Evolutionary conservation across 2,113 vertebrate genomes (phyloP), one percentile per base, ranked within the genome.

Genomic region (Epinephelus fuscoguttatus): DNA sequence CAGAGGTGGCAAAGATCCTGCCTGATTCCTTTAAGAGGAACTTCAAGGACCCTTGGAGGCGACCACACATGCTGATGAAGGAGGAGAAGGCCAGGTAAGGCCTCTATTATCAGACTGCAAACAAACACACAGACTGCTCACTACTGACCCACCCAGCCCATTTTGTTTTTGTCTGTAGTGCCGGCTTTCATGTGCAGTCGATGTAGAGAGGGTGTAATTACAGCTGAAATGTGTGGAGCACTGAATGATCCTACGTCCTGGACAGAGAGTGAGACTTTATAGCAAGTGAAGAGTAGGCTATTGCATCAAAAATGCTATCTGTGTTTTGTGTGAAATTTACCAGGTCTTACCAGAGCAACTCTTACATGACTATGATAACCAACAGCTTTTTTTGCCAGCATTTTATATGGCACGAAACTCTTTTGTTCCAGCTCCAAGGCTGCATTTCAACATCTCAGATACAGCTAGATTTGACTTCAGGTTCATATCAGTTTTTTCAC

Each of bases 1-100:
- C 89, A 97, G 97, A 96, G 72, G 96, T 97, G 83, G 96, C 96
- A 87, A 97, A 95, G 91, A 95, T 97, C 69, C 59, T 97, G 70
- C 96, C 97, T 3, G 92, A 88, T 75, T 95, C 94, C 85, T 97
- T 96, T 92, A 96, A 96, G 92, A 93, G 90, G 93, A 96, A 95
- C 94, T 96, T 96, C 86, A 96, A 96, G 90, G 96, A 96, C 88
- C 95, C 95, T 14, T 96, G 96, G 97, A 91, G 86, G 74, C 94
- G 96, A 91, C 94, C 95, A 15, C 94, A 95, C 91, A 92, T 94
- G 94, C 83, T 95, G 23, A 93, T 92, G 90, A 94, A 72, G 2
- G 94, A 96, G 80, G 92, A 94, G 74, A 94, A 91, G 9, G 89
- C 95, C 21, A 93, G 97, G 97, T 97, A 91, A 55, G 88, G n/a